These are phyloP conservation scores for Ptycholaimellus sp. DNA, from an alignment of 2,888 invertebrate genomes.

Conservation along the genomic window DNA sequence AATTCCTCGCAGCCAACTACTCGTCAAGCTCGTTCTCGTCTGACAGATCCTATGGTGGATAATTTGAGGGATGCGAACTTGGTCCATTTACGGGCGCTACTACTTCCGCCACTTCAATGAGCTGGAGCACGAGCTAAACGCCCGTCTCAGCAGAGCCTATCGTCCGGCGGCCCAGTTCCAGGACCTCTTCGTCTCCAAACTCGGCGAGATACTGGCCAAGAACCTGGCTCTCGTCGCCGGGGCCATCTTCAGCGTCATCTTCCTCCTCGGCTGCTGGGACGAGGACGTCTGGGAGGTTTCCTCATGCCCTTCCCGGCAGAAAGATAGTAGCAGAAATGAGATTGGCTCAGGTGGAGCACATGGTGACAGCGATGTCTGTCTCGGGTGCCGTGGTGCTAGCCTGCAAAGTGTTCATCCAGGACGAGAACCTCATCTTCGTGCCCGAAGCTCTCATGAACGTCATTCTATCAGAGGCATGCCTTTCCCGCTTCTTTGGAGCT, in stretches of 20 bases:
- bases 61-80: too few relatives aligned
- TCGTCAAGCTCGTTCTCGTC: too few relatives aligned
- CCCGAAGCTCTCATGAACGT: conserved; percentile 67
- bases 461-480: too few relatives aligned
- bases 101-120: conserved; percentile 86
- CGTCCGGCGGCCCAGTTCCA: conserved; percentile 73
- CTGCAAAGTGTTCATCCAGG: conserved; percentile 35
- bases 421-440: conserved; percentile 49
- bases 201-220: conserved; percentile 28
- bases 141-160: conserved; percentile 64
- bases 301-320: neutral
- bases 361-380: conserved; percentile 53
- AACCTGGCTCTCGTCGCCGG: conserved; percentile 66
- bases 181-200: conserved; percentile 23
- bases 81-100: too few relatives aligned
- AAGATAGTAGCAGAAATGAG: neutral
- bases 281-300: conserved; percentile 45
- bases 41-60: too few relatives aligned
- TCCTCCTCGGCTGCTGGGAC: conserved; percentile 59
- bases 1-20: too few relatives aligned
- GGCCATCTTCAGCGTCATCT: conserved; percentile 53
- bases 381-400: conserved; percentile 43
- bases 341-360: conserved; percentile 54
- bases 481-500: too few relatives aligned
- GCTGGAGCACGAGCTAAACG: conserved; percentile 78